Conservation (phyloP, 2,113 vertebrate genomes). For the Acanthisitta chloris region DNA sequence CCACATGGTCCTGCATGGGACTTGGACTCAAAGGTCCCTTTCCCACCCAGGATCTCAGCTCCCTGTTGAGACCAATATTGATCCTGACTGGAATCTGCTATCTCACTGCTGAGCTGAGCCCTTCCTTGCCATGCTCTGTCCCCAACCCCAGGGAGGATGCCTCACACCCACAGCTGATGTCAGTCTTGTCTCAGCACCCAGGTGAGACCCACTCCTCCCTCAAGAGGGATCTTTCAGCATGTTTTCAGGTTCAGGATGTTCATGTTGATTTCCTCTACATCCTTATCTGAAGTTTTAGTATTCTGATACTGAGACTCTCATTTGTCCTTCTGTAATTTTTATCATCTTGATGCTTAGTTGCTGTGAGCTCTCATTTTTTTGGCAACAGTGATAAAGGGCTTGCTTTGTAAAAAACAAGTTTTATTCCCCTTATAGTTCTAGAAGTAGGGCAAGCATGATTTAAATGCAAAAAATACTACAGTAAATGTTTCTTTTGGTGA, state of each 20-base stretch:
- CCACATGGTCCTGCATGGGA: fast-evolving
- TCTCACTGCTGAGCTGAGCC: not conserved
- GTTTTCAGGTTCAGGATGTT: not conserved
- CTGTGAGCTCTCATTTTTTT: conserved; percentile 33
- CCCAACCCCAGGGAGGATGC: fast-evolving
- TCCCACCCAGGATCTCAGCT: fast-evolving
- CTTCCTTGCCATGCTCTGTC: not conserved
- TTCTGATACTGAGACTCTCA: not conserved
- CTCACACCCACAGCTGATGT: not conserved
- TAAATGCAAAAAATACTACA: conserved; percentile 47
- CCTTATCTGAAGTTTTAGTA: not conserved
- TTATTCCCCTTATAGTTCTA: conserved; percentile 57
- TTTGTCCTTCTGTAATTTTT: conserved; percentile 7
- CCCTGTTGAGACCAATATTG: fast-evolving
- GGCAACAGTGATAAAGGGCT: conserved; percentile 8
- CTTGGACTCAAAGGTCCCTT: fast-evolving
- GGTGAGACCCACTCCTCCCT: not conserved
- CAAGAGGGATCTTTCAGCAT: not conserved
- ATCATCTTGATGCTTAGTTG: not conserved
- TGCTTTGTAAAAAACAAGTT: conserved; percentile 36
- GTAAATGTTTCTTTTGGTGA: conserved; percentile 48
- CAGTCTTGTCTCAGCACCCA: not conserved
- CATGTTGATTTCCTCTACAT: not conserved
- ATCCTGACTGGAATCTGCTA: not conserved
- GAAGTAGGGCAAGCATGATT: conserved; percentile 59